Percentiles rank a stretch among this genome's conserved stretches.
Conservation (phyloP, 2,888 invertebrate genomes). For the Polydrusus cervinus region DNA sequence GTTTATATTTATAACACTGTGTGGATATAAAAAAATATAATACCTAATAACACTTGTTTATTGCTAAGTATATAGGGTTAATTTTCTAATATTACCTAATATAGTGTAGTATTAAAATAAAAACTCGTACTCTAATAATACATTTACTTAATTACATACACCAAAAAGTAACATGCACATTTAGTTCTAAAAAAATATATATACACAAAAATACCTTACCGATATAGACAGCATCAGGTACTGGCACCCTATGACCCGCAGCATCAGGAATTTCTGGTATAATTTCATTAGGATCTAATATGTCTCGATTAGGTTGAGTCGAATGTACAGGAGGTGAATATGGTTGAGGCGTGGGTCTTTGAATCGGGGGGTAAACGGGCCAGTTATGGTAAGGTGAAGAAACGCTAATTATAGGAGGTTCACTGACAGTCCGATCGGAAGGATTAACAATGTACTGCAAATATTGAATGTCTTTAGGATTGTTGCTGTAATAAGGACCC, state of each 20-base stretch:
- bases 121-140: too few relatives aligned
- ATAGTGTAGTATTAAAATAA: too few relatives aligned
- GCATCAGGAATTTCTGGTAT: constrained; percentile 53
- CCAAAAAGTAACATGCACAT: constrained; percentile 15
- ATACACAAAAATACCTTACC: constrained; percentile 57
- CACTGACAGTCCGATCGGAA: constrained; percentile 56
- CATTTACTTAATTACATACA: not conserved
- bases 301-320: constrained; percentile 55
- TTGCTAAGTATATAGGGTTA: too few relatives aligned
- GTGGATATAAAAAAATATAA: too few relatives aligned
- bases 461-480: constrained; percentile 75
- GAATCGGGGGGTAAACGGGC: constrained; percentile 53
- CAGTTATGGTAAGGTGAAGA: constrained; percentile 50
- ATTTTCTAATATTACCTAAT: too few relatives aligned
- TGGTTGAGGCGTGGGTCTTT: constrained; percentile 61
- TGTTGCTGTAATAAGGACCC: constrained; percentile 78
- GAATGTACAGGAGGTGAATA: constrained; percentile 59
- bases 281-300: constrained; percentile 58
- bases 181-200: not conserved
- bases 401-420: constrained; percentile 65
- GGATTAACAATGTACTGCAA: constrained; percentile 76
- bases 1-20: too few relatives aligned
- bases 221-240: constrained; percentile 54
- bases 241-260: constrained; percentile 35
- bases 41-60: too few relatives aligned